Conservation (phyloP, 2,113 vertebrate species). For the Physeter macrocephalus region DNA sequence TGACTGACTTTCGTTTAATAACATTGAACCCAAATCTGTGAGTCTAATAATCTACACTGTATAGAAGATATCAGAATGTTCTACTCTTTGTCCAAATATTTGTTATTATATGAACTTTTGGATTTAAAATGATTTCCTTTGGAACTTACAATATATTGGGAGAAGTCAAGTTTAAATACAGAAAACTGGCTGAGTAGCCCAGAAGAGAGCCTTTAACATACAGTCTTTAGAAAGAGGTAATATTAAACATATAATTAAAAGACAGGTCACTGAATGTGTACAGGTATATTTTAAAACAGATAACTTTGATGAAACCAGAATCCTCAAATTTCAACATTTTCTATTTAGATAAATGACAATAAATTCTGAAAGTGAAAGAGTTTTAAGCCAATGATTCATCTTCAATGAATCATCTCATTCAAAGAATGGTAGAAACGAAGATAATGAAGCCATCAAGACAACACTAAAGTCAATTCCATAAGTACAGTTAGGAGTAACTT, state of each 20-base stretch:
- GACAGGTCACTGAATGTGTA: not conserved
- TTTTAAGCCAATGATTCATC: not conserved
- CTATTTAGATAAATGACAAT: not conserved
- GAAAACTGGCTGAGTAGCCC: not conserved
- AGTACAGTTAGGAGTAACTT: not conserved
- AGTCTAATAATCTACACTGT: not conserved
- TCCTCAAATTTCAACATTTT: not conserved
- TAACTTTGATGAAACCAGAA: not conserved
- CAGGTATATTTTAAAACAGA: not conserved
- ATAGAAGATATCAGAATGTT: not conserved
- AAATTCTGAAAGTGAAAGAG: not conserved
- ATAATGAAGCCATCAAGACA: not conserved
- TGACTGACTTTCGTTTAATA: not conserved
- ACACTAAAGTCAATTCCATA: not conserved
- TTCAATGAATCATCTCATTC: not conserved
- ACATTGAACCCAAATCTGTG: slow-evolving; percentile 1
- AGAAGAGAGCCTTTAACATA: not conserved
- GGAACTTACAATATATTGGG: not conserved
- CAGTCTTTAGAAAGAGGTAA: not conserved
- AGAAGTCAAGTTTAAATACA: not conserved
- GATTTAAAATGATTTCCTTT: not conserved
- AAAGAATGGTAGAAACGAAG: not conserved
- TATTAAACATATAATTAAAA: not conserved
- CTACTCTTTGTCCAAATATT: not conserved
- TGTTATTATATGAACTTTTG: not conserved